Evolutionary conservation across 2,888 invertebrate species (phyloP), one percentile per base, ranked within the genome.

Genomic region (Eudasyphora cyanicolor): DNA sequence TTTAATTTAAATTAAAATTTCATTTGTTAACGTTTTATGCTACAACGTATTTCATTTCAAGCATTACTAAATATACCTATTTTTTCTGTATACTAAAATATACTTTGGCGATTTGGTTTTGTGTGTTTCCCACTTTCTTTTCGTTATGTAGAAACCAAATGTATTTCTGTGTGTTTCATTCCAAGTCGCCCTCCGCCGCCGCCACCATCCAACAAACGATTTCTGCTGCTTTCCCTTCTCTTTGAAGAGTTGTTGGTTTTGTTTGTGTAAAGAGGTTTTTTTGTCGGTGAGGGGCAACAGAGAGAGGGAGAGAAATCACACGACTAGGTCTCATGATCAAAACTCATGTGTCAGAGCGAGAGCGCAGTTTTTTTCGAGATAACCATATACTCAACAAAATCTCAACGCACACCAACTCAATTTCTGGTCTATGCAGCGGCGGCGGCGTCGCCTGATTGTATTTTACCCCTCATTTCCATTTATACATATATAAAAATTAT

Each of bases 291-390:
- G 45, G 38, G 38, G 12, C 10, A n/a, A 82, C 82, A 82, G 85
- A 80, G 82, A 60, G 82, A 86, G 82, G 70, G 86, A n/a, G 54
- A 45, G 45, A 62, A 24, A 73, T 29, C 8, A 42, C 80, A 42
- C 17, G 79, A 69, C 76, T 3, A 27, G 8, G 29, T 60, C 60
- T 60, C 60, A 27, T 60, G 60, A n/a, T 17, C 32, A 60, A 17
- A 42, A 24, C 21, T 76, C 79, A 83, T 86, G 87, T 86, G 85
- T 86, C 88, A 89, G 89, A 89, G 87, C 86, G 87, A 86, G 86
- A 85, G 86, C 86, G 88, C 32, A 29, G 14, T 14, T 60, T 14
- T 32, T 54, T 54, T 54, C 32, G 29, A 60, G 29, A 14, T 2
- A 21, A 32, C 29, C 29, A 29, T 32, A 7, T 45, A 45, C 45